Evolutionary conservation across 2,888 invertebrate species (phyloP).

Genomic region (Drosophila hamatofila): DNA sequence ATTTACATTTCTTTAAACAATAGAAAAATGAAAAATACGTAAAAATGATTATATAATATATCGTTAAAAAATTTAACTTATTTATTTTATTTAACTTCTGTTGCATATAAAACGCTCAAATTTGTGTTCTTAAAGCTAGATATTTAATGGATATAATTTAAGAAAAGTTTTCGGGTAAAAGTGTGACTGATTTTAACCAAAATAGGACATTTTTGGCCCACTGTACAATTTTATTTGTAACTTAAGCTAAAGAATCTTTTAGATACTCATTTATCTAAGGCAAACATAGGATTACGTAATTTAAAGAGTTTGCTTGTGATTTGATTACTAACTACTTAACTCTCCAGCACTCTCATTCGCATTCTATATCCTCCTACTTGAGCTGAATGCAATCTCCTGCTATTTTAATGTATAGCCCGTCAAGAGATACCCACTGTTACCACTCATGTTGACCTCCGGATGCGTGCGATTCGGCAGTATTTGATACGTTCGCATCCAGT

Average conservation of each 20-base stretch:
- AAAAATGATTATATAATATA: too few species aligned
- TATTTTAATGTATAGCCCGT: slow-evolving; percentile 87
- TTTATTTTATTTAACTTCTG: too few species aligned
- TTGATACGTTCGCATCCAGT: slow-evolving; percentile 96
- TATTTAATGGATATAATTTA: too few species aligned
- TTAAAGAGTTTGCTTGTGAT: neutral
- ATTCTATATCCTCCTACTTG: neutral
- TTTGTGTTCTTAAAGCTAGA: neutral
- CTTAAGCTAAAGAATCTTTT: neutral
- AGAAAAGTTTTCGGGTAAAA: neutral
- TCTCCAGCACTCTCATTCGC: neutral
- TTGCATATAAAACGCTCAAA: neutral
- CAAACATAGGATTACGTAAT: neutral
- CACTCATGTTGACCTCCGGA: slow-evolving; percentile 96
- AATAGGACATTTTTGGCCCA: neutral
- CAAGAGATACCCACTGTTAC: slow-evolving; percentile 94
- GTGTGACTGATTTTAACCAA: neutral
- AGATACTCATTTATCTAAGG: slow-evolving; percentile 4
- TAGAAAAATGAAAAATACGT: too few species aligned
- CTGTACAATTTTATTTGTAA: neutral
- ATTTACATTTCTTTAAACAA: neutral
- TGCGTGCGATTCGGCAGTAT: slow-evolving; percentile 96
- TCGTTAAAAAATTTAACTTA: too few species aligned
- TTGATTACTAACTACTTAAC: slow-evolving; percentile 16
- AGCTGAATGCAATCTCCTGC: neutral